Conservation (phyloP, 2,888 invertebrate species). For the Heteropelma amictum region DNA sequence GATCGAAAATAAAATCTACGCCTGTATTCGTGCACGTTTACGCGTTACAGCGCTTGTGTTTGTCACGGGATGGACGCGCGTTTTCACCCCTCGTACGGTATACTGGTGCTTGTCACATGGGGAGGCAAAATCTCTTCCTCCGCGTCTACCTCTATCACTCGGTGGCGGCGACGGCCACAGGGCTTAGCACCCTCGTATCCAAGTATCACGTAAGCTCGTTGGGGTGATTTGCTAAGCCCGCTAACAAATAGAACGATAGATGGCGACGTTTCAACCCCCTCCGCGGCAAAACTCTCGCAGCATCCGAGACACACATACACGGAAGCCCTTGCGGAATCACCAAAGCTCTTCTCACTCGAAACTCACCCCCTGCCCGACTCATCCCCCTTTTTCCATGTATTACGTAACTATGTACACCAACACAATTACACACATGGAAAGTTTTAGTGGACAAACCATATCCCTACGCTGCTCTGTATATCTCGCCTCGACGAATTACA, state of each 20-base stretch:
- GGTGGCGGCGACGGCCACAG: slow-evolving; percentile 56
- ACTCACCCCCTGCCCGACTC: slow-evolving; percentile 49
- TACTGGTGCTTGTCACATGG: slow-evolving; percentile 24
- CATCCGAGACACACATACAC: slow-evolving; percentile 48
- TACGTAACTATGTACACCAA: slow-evolving; percentile 6
- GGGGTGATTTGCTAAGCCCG: slow-evolving; percentile 78
- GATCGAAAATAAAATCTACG: not conserved
- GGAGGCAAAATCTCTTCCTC: slow-evolving; percentile 20
- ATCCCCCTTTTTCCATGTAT: slow-evolving; percentile 17
- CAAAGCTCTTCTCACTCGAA: slow-evolving; percentile 45
- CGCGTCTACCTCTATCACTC: slow-evolving; percentile 36
- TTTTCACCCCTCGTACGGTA: slow-evolving; percentile 51
- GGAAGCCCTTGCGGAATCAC: slow-evolving; percentile 42
- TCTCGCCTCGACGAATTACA: slow-evolving; percentile 71
- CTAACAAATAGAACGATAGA: slow-evolving; percentile 78
- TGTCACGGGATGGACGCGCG: not conserved
- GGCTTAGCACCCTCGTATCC: slow-evolving; percentile 73
- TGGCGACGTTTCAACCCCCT: slow-evolving; percentile 71
- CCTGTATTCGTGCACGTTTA: not conserved
- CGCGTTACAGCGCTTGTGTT: too few species aligned
- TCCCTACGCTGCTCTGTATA: slow-evolving; percentile 35
- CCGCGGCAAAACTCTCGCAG: slow-evolving; percentile 52
- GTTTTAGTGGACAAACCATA: slow-evolving; percentile 7
- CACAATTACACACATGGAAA: too few species aligned
- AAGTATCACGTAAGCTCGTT: slow-evolving; percentile 75